Conservation (phyloP, 2,113 vertebrate genomes). For the Rissa tridactyla region DNA sequence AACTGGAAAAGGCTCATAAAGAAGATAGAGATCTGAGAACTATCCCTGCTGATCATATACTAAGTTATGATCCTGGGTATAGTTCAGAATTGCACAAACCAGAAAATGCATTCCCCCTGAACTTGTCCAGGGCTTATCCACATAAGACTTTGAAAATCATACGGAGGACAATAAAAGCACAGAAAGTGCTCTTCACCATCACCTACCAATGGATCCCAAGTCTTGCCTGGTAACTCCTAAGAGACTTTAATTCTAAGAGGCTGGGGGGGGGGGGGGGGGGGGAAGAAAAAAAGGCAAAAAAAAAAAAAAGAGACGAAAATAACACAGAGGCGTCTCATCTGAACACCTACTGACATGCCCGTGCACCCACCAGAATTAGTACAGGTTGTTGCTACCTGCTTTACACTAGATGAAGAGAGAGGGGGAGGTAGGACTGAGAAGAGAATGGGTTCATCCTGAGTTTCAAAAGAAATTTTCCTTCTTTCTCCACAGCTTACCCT, state of each 20-base stretch:
- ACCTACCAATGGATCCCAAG: background rate
- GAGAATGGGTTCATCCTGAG: background rate
- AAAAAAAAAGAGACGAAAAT: accelerated
- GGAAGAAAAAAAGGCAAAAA: too few relatives aligned
- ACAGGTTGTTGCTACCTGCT: background rate
- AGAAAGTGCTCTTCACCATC: background rate
- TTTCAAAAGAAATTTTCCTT: background rate
- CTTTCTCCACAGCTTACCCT: background rate
- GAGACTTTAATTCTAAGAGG: background rate
- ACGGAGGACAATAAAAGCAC: background rate
- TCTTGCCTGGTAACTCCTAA: background rate
- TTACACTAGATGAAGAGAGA: background rate
- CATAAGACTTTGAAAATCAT: background rate
- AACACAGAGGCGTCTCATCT: background rate
- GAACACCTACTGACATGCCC: background rate
- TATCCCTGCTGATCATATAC: accelerated
- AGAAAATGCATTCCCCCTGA: background rate
- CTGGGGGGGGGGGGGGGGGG: accelerated
- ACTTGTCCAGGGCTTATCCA: background rate
- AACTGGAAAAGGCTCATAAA: background rate
- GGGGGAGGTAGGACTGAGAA: background rate
- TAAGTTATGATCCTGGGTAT: background rate
- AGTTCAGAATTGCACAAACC: background rate
- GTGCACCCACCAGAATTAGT: background rate
- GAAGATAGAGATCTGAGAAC: background rate